phyloP scores from a whole-genome alignment of 1,140 invertebrate genomes.

The Diprion similis region DNA sequence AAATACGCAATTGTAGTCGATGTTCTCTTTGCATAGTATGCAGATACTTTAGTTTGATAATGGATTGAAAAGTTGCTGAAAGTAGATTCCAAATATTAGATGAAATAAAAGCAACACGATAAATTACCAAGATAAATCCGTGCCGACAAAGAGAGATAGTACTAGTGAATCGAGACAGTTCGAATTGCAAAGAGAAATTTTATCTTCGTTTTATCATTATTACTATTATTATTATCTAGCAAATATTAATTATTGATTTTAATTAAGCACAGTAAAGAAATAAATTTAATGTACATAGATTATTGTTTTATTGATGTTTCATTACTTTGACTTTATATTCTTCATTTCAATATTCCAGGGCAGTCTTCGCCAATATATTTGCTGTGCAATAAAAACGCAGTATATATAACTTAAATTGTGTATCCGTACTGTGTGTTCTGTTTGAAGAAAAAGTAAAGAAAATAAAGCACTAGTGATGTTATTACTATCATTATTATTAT shows the following conservation, averaged over 20 bases:
- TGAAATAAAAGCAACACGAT: too few relatives aligned
- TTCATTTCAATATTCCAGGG: constrained; percentile 15
- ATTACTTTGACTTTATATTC: constrained; percentile 19
- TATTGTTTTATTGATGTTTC: constrained; percentile 24
- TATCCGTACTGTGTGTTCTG: too few relatives aligned
- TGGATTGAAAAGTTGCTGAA: neutral
- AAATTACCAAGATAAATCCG: neutral
- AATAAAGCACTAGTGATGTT: too few relatives aligned
- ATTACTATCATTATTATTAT: too few relatives aligned
- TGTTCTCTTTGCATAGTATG: neutral
- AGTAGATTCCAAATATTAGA: neutral
- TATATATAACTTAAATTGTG: too few relatives aligned
- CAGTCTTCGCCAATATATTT: neutral
- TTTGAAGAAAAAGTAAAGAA: too few relatives aligned
- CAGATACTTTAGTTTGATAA: neutral
- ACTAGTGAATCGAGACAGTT: constrained; percentile 17
- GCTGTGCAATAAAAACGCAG: too few relatives aligned
- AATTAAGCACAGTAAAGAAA: constrained; percentile 45
- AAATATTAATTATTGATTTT: constrained; percentile 46
- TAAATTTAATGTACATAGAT: constrained; percentile 59
- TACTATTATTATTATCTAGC: constrained; percentile 44
- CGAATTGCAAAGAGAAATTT: constrained; percentile 30
- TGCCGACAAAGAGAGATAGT: neutral
- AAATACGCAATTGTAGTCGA: constrained; percentile 2
- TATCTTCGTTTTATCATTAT: constrained; percentile 44